Evolutionary conservation across 2,797 vertebrate genomes (phyloP), one percentile per base, ranked within the genome.

Genomic region (Enteromius treurensis): DNA sequence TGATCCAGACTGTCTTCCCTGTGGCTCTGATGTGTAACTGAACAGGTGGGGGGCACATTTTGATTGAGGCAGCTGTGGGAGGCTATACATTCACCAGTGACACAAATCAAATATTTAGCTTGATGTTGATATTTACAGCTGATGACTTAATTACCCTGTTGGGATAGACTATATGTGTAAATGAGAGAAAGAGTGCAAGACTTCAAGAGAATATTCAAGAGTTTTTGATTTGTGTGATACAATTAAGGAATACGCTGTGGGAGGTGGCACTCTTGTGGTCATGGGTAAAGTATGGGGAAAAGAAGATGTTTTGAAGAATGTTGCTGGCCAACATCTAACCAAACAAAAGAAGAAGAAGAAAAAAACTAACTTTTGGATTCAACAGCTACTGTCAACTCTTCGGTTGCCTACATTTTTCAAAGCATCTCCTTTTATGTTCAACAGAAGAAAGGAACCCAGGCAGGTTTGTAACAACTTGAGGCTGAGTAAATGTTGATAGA

Each of bases 51-150:
- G 79, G 83, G 81, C 84, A 85, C n/a, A 68, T 60, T 62, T 60
- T 34, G 89, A 86, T 84, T 74, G 87, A 88, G 87, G 80, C 84
- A 87, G 37, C 90, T 74, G 89, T 58, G 26, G 89, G 89, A 87
- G 87, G 82, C 85, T 86, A 47, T 79, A 85, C 78, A 78, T 83
- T 82, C 74, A 62, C 49, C 77, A n/a, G 26, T 79, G 62, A 81
- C 79, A 86, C 84, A 90, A 93, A 92, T 88, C 91, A 89, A 90
- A 90, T 88, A 87, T 88, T 91, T 88, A 89, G 79, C 82, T 86
- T 90, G 84, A 92, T 91, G 88, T 85, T 89, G 82, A 86, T 90
- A 87, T 85, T 89, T 85, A 88, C 83, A 86, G 86, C 80, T 85
- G 85, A 89, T 73, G 83, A 74, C 40, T 71, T 86, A 67, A 84